Evolutionary conservation across 2,888 invertebrate genomes (phyloP).

Genomic region (Synergus itoensis): DNA sequence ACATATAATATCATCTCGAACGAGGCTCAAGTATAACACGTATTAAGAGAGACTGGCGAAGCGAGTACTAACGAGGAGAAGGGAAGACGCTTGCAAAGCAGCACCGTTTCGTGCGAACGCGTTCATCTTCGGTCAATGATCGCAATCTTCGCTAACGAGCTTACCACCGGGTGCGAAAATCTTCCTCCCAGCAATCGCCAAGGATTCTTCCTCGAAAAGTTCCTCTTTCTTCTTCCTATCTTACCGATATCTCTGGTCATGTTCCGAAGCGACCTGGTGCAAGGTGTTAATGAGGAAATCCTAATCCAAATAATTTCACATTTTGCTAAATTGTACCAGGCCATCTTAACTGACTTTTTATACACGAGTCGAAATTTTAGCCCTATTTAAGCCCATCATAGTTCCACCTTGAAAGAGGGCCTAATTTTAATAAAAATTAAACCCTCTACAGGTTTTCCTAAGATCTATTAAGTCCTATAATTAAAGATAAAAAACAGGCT

Average conservation of each 20-base stretch:
- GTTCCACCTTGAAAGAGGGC: no score
- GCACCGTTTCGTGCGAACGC: conserved; percentile 67
- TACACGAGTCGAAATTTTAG: no score
- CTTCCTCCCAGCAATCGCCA: conserved; percentile 60
- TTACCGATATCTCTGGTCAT: background rate
- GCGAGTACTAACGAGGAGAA: conserved; percentile 67
- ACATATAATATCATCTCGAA: no score
- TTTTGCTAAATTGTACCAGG: no score
- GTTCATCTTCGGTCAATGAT: conserved; percentile 76
- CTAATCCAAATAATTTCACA: no score
- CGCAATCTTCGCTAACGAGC: conserved; percentile 75
- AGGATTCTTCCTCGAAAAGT: conserved; percentile 4
- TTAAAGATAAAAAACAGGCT: no score
- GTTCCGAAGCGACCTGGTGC: background rate
- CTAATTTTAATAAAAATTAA: no score
- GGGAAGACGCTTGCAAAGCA: conserved; percentile 62
- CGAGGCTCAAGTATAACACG: no score
- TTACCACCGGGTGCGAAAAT: conserved; percentile 74
- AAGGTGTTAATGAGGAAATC: background rate
- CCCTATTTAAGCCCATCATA: no score
- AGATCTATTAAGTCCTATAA: no score
- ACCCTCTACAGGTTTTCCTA: no score
- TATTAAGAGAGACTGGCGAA: conserved; percentile 62
- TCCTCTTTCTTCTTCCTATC: background rate
- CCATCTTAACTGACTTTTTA: no score